Conservation (phyloP, 2,888 invertebrate genomes). For the Amblyteles armatorius region DNA sequence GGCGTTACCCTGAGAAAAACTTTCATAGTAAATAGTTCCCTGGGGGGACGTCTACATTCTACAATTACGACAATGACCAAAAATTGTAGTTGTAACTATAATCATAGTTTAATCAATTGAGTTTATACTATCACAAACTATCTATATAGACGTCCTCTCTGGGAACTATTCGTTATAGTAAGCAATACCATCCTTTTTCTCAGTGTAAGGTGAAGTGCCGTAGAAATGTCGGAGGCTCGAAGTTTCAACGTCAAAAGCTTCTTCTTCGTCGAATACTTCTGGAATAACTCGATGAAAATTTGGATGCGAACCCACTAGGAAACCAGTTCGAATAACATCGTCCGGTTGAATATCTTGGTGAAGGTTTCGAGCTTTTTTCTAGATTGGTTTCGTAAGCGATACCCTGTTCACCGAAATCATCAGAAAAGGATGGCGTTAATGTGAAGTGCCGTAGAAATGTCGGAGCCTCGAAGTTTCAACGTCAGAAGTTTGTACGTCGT, state of each 20-base stretch:
- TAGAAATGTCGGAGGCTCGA: not conserved
- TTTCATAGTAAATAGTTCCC: too few relatives aligned
- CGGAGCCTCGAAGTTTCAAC: not conserved
- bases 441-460: not conserved
- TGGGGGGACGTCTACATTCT: too few relatives aligned
- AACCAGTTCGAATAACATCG: not conserved
- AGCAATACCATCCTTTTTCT: too few relatives aligned
- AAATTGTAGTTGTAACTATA: too few relatives aligned
- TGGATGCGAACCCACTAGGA: not conserved
- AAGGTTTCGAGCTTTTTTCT: not conserved
- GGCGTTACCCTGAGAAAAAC: too few relatives aligned
- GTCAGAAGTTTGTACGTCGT: not conserved
- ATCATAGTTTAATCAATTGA: too few relatives aligned
- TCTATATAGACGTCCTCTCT: too few relatives aligned
- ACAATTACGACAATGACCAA: too few relatives aligned
- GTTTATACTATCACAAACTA: too few relatives aligned
- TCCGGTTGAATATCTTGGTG: not conserved
- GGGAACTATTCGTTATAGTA: too few relatives aligned
- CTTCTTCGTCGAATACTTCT: not conserved
- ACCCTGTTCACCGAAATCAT: not conserved
- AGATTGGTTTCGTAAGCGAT: not conserved
- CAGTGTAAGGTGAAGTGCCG: not conserved
- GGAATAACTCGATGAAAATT: too few relatives aligned
- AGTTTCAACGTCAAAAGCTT: not conserved
- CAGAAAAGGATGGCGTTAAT: too few relatives aligned